Evolutionary conservation across 2,113 vertebrate species (phyloP), one percentile per base, ranked within the genome.

Genomic region (Helogale parvula): DNA sequence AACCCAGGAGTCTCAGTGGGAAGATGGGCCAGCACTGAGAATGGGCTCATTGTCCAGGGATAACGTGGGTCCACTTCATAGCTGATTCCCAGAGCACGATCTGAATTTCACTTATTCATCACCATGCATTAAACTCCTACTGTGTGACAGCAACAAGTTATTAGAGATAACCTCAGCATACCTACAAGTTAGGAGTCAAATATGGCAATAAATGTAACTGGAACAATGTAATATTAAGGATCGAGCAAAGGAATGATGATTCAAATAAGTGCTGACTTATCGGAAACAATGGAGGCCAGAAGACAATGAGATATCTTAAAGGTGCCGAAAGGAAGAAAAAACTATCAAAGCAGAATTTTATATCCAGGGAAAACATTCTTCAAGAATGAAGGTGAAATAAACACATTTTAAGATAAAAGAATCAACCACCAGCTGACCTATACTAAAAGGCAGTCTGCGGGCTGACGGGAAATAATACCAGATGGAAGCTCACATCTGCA

Each of bases 361-460:
- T 65, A 74, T 85, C 65, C 76, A 81, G 69, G 10, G 23, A 94
- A 93, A 92, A 57, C 33, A 84, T 96, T 33, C 60, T 92, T 68
- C 23, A 87, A 35, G 69, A 94, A 88, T 12, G 7, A 71, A 90
- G 68, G 69, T 80, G 31, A 97, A 90, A 80, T 86, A 71, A 93
- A 85, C 50, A 94, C 31, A 76, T 89, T 79, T 92, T 88, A 72
- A 82, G 31, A 77, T 81, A 47, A 90, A 94, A 94, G 72, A 65
- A 69, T 92, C 33, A 81, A 38, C 25, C 41, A 68, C 7, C 23
- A 89, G 38, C 47, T 85, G 79, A 72, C 60, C 25, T 72, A 31
- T 10, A 21, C 83, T 60, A 72, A 93, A 94, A 50, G n/a, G 6
- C 15, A n/a, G 65, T 79, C 60, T 96, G 83, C 21, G 93, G 14